Evolutionary conservation across 2,888 invertebrate species (phyloP).

Genomic region (Strigamia maritima): DNA sequence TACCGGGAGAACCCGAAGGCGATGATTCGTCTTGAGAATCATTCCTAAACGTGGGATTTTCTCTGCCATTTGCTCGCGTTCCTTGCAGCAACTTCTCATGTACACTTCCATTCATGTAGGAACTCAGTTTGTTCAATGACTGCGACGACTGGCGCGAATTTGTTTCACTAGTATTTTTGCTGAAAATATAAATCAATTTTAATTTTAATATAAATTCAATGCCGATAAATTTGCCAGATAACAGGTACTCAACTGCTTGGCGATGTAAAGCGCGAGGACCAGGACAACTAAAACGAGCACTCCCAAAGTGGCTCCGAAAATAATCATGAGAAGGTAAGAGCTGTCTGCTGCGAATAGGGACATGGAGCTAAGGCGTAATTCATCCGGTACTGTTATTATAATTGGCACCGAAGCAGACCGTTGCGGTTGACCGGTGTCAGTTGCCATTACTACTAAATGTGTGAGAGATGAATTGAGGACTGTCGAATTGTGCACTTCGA

Average conservation of each 20-base stretch:
- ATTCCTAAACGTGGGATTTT: conserved; percentile 45
- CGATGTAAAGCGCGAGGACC: conserved; percentile 70
- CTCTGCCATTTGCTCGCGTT: conserved; percentile 42
- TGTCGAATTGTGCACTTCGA: conserved; percentile 53
- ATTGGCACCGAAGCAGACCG: conserved; percentile 59
- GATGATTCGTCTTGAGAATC: not conserved
- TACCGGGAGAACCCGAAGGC: not conserved
- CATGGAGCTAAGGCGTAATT: conserved; percentile 44
- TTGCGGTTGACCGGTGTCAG: conserved; percentile 80
- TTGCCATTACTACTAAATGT: conserved; percentile 75
- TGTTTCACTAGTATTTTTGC: not conserved
- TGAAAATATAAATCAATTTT: not conserved
- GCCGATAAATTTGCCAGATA: not conserved
- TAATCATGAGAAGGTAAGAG: conserved; percentile 59
- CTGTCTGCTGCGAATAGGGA: conserved; percentile 53
- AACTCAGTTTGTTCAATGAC: conserved; percentile 44
- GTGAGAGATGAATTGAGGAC: conserved; percentile 60
- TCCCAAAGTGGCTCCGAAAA: conserved; percentile 69
- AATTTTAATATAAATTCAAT: not conserved
- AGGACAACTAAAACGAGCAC: conserved; percentile 72
- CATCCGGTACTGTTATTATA: conserved; percentile 56
- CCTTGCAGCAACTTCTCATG: conserved; percentile 42
- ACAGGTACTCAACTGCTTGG: conserved; percentile 43
- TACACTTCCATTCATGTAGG: conserved; percentile 42
- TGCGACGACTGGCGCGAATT: conserved; percentile 27